Conservation (phyloP, 2,797 vertebrate genomes). For the Helostoma temminkii region DNA sequence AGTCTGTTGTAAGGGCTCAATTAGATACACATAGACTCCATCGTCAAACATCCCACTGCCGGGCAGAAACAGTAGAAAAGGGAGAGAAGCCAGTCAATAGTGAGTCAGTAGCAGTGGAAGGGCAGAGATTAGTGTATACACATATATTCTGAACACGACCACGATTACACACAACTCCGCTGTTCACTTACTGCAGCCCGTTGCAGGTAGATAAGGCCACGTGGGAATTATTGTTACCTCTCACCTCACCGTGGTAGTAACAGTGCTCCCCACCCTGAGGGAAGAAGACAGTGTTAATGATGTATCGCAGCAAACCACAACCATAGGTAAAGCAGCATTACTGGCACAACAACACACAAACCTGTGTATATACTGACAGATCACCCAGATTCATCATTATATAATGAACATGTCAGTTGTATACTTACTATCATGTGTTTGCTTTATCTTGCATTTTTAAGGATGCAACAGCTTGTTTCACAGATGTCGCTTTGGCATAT, state of each 20-base stretch:
- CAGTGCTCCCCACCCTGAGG: constrained; percentile 97
- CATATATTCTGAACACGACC: constrained; percentile 50
- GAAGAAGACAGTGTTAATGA: constrained; percentile 53
- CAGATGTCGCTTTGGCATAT: constrained; percentile 52
- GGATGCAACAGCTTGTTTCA: constrained; percentile 52
- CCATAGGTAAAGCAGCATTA: constrained; percentile 10
- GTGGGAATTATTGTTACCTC: constrained; percentile 89
- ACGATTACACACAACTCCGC: constrained; percentile 37
- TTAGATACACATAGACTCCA: constrained; percentile 88
- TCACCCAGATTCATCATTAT: background rate
- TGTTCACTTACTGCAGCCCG: constrained; percentile 94
- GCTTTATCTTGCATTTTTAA: constrained; percentile 38
- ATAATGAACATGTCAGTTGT: constrained; percentile 17
- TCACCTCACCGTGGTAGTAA: constrained; percentile 96
- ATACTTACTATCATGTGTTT: constrained; percentile 23
- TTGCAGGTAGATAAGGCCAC: constrained; percentile 97
- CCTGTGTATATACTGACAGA: background rate
- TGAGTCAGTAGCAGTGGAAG: constrained; percentile 55
- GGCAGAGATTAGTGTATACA: constrained; percentile 47
- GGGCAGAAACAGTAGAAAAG: constrained; percentile 55
- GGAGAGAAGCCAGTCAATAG: constrained; percentile 61
- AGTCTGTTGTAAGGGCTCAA: constrained; percentile 90
- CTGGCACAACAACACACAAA: constrained; percentile 16
- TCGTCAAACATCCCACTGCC: constrained; percentile 97
- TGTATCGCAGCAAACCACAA: constrained; percentile 36